Evolutionary conservation across 1,140 invertebrate species (phyloP).

Genomic region (Telenomus remus): DNA sequence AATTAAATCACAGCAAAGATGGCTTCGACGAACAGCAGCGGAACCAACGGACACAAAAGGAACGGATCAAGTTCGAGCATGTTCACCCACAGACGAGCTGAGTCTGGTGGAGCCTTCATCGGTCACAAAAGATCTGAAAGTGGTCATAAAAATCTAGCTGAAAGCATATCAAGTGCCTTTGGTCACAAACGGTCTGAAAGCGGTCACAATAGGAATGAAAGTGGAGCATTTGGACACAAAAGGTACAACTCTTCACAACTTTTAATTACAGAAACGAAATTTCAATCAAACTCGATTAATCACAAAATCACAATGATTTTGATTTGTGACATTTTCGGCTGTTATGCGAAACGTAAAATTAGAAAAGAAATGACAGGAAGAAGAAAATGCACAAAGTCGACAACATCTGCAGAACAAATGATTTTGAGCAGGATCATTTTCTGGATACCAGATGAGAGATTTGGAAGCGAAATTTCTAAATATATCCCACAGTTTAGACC

Average conservation of each 20-base stretch:
- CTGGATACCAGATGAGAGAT: no score
- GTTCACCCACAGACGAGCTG: constrained; percentile 69
- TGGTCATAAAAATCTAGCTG: constrained; percentile 69
- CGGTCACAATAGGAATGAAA: constrained; percentile 69
- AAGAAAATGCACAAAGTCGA: no score
- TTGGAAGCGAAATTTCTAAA: no score
- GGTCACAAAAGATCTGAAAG: constrained; percentile 70
- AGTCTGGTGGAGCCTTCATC: constrained; percentile 68
- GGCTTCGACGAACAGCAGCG: constrained; percentile 60
- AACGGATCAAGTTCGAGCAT: constrained; percentile 72
- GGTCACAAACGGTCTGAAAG: constrained; percentile 71
- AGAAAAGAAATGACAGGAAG: no score
- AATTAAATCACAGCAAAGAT: constrained; percentile 47
- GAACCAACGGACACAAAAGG: constrained; percentile 68
- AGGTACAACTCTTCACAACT: constrained; percentile 48
- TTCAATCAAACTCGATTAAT: no score
- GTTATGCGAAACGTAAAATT: no score
- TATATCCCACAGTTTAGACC: no score
- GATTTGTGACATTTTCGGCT: no score
- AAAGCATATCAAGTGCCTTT: constrained; percentile 74
- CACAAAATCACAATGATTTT: no score
- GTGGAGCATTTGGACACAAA: constrained; percentile 67
- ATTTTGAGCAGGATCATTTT: no score
- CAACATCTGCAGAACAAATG: no score
- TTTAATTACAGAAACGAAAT: constrained; percentile 25